Base-by-base conservation (phyloP, 2,113 vertebrate species). In the Pelodiscus sinensis region DNA sequence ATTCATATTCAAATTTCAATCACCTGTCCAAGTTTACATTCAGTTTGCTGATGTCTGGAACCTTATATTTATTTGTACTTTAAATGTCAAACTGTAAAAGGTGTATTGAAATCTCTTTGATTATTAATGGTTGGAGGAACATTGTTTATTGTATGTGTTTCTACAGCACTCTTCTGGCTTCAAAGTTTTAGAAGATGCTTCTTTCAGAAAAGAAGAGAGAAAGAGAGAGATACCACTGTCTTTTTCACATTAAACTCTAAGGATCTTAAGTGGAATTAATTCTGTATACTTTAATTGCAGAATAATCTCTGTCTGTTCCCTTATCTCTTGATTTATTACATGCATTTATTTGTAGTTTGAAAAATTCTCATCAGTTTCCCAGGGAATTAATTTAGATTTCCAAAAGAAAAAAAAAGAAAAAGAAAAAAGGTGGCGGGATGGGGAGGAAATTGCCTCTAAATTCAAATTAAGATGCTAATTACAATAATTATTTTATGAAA, bases 381-480 rank as follows among this genome's bases (percentile, higher is more conserved):
- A 96, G 92, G 97, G 97, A 98, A 97, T 98, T 97, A 96, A 98
- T 98, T 98, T 97, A 94, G 96, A 94, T 97, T 97, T 97, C 95
- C 93, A 95, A 97, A 96, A 97, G 95, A 50, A 75, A 88, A 92
- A 95, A 92, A 92, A 56, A 25, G 22, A 29, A 35, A 50, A 57
- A 10, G 12, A 56, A 58, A 79, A 31, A 14, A 3, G 38, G 79
- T 21, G 21, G 38, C 14, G 52, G 60, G 35, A 52, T 54, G 58
- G 79, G 79, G 88, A 93, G 92, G 82, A 83, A 97, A 97, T 94
- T 90, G 77, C 95, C 97, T 97, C 95, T 96, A 96, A 96, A 97
- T 97, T 97, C 97, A 97, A 97, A 98, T 97, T 96, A 97, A 97
- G 96, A 94, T 89, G 95, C 97, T 98, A 98, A 98, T 98, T 98